phyloP scores from a whole-genome alignment of 2,113 vertebrate genomes.

The Ictalurus furcatus region DNA sequence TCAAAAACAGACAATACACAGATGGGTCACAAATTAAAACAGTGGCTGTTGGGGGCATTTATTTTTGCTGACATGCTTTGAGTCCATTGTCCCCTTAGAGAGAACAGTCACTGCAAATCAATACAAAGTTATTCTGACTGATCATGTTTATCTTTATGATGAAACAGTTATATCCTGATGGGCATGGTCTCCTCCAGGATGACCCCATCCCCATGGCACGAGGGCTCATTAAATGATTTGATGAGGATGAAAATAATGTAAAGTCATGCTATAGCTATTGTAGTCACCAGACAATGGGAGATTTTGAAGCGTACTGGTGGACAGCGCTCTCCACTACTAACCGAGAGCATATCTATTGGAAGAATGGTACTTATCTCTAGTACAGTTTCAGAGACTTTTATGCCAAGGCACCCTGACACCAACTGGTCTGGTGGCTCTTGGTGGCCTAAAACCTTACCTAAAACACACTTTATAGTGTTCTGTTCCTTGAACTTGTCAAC shows the following conservation, averaged over 20 bases:
- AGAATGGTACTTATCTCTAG: background rate
- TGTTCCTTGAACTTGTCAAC: background rate
- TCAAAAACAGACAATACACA: constrained; percentile 15
- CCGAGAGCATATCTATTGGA: background rate
- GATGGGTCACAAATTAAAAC: background rate
- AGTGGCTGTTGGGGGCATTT: background rate
- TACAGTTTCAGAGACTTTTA: background rate
- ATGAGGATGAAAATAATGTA: background rate
- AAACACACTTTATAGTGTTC: background rate
- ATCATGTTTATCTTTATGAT: background rate
- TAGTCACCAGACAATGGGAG: background rate
- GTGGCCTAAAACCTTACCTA: background rate
- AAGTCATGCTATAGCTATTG: background rate
- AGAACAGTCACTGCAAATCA: background rate
- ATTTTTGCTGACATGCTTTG: background rate
- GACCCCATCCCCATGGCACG: background rate
- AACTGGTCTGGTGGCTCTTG: background rate
- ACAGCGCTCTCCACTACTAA: background rate
- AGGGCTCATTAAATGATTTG: background rate
- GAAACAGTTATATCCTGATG: background rate
- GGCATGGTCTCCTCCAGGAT: background rate
- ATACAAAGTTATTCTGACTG: background rate
- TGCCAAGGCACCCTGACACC: background rate
- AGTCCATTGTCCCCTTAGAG: background rate
- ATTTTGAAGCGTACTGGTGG: background rate